These are phyloP conservation scores for Cydia amplana DNA, from an alignment of 1,140 invertebrate species.

Conservation along the genomic window DNA sequence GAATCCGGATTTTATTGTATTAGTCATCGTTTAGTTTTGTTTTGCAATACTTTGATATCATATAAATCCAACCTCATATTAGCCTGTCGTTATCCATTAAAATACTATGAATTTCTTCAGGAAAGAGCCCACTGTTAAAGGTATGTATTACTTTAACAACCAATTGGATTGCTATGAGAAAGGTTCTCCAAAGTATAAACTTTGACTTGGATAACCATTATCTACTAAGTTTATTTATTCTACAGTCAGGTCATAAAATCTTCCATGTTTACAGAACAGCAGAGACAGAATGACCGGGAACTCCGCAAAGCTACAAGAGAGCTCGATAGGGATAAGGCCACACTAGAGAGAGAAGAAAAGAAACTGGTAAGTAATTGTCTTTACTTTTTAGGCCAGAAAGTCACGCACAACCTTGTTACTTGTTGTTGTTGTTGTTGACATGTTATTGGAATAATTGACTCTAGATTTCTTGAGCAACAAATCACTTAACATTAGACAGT, in stretches of 20 bases:
- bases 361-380: slow-evolving; percentile 84
- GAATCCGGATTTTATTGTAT: neutral
- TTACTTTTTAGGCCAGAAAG: slow-evolving; percentile 19
- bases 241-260: neutral
- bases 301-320: slow-evolving; percentile 90
- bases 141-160: slow-evolving; percentile 46
- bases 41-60: neutral
- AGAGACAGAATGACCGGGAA: slow-evolving; percentile 89
- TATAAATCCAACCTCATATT: neutral
- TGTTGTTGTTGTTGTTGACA: no score
- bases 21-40: slow-evolving; percentile 17
- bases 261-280: slow-evolving; percentile 84
- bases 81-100: slow-evolving; percentile 2
- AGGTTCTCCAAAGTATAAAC: neutral
- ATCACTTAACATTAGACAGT: no score
- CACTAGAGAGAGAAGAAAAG: slow-evolving; percentile 93
- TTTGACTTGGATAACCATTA: no score
- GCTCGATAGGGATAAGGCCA: slow-evolving; percentile 88
- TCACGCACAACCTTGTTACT: no score
- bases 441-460: no score
- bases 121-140: slow-evolving; percentile 81
- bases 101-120: slow-evolving; percentile 77
- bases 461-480: no score
- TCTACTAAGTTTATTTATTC: slow-evolving; percentile 30
- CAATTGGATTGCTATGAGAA: neutral